Conservation (phyloP, 2,113 vertebrate genomes). For the Mormoops blainvillei region DNA sequence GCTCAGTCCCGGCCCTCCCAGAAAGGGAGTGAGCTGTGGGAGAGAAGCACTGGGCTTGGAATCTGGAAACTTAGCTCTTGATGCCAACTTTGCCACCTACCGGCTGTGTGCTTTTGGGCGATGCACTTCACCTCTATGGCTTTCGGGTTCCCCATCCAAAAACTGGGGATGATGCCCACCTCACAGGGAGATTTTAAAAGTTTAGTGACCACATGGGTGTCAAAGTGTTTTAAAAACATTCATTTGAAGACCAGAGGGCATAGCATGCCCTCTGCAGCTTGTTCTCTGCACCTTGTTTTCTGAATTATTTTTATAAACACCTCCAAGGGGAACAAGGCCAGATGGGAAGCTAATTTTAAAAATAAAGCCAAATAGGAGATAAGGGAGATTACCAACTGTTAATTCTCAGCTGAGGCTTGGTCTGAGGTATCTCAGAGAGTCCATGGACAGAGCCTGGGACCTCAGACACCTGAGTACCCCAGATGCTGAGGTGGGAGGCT, state of each 20-base stretch:
- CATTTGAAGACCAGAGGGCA: not conserved
- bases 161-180: rapidly evolving
- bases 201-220: not conserved
- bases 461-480: not conserved
- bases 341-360: not conserved
- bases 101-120: not conserved
- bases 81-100: not conserved
- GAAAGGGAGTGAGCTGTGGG: not conserved
- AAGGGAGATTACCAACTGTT: not conserved
- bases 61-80: not conserved
- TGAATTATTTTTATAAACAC: not conserved
- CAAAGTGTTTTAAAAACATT: not conserved
- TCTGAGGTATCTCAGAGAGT: not conserved
- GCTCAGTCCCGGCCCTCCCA: not conserved
- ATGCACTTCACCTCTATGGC: not conserved
- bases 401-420: not conserved
- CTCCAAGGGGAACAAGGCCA: not conserved
- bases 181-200: not conserved
- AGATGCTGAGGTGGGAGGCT: not conserved
- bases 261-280: not conserved
- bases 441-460: not conserved
- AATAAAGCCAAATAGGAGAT: not conserved
- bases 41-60: not conserved
- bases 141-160: not conserved
- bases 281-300: not conserved